Percentiles rank a stretch among this genome's conserved stretches.
Evolutionary conservation across 1,140 invertebrate genomes (phyloP).

Genomic region (Drosophila malerkotliana): DNA sequence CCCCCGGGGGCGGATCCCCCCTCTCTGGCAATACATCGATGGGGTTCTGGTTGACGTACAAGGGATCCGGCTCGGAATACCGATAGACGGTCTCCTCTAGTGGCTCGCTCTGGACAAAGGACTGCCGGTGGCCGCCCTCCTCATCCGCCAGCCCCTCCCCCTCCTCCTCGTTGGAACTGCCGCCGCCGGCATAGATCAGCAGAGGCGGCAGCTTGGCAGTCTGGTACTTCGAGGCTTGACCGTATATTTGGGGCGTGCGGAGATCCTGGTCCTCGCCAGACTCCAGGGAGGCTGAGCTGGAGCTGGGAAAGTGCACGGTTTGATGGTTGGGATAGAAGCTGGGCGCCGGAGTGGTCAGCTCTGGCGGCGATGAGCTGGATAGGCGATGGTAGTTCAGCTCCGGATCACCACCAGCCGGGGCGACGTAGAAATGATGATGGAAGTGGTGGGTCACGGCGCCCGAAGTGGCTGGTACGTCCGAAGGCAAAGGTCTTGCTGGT

Average conservation of each 20-base stretch:
- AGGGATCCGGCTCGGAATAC: constrained; percentile 83
- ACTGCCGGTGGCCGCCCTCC: constrained; percentile 19
- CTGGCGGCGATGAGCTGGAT: constrained; percentile 6
- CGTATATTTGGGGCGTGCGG: constrained; percentile 51
- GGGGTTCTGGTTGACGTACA: constrained; percentile 72
- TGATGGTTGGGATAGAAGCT: constrained; percentile 16
- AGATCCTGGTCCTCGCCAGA: constrained; percentile 52
- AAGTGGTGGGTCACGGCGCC: constrained; percentile 77
- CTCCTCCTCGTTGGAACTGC: constrained; percentile 34
- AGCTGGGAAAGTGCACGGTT: constrained; percentile 51
- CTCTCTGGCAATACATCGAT: constrained; percentile 55
- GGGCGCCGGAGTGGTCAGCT: constrained; percentile 9
- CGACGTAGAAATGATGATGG: constrained; percentile 84
- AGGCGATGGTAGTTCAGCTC: constrained; percentile 26
- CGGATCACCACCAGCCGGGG: constrained; percentile 21
- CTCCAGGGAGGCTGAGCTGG: constrained; percentile 36
- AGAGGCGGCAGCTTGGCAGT: constrained; percentile 59
- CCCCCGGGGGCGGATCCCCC: not conserved
- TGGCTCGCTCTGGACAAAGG: constrained; percentile 76
- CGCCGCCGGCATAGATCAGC: constrained; percentile 61
- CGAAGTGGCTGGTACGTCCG: not conserved
- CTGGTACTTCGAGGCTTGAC: constrained; percentile 43
- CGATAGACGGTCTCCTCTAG: constrained; percentile 66
- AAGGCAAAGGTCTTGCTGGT: not conserved
- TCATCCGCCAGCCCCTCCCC: not conserved